These are phyloP conservation scores for Henricia sp. DNA, from an alignment of 53 echinoderm and acorn worm genomes.

Conservation along the genomic window DNA sequence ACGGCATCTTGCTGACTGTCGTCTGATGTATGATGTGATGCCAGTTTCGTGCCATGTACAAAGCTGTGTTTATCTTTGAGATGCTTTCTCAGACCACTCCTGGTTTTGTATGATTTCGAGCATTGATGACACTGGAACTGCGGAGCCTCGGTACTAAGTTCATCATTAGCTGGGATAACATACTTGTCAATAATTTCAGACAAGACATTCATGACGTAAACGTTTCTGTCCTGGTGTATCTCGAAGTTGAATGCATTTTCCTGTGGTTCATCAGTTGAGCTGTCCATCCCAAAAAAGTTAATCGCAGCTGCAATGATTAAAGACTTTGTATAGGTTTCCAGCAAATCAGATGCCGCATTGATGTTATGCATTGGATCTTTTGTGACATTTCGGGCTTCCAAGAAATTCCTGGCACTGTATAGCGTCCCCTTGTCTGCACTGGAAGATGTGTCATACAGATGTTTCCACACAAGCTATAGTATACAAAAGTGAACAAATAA, in stretches of 20 bases:
- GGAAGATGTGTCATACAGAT: slow-evolving; percentile 61
- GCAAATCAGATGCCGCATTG: slow-evolving; percentile 63
- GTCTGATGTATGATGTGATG: neutral
- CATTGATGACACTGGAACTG: slow-evolving; percentile 52
- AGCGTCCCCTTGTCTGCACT: slow-evolving; percentile 64
- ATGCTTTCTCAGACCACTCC: slow-evolving; percentile 55
- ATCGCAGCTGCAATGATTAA: slow-evolving; percentile 66
- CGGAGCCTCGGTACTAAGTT: slow-evolving; percentile 30
- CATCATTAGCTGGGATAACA: slow-evolving; percentile 61
- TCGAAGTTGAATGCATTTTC: slow-evolving; percentile 30
- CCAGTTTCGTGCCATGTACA: neutral
- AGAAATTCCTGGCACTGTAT: slow-evolving; percentile 53
- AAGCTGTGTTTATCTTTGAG: slow-evolving; percentile 38
- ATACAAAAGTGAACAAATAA: no score
- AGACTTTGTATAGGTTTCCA: slow-evolving; percentile 52
- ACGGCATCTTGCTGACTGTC: slow-evolving; percentile 20
- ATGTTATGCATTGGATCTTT: slow-evolving; percentile 63
- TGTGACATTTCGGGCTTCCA: slow-evolving; percentile 64
- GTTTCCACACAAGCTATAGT: slow-evolving; percentile 70
- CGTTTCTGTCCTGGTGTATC: slow-evolving; percentile 32
- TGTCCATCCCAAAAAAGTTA: slow-evolving; percentile 63
- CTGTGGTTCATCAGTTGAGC: slow-evolving; percentile 35
- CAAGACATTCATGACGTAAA: slow-evolving; percentile 39
- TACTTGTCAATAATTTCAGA: slow-evolving; percentile 50
- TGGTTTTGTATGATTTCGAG: slow-evolving; percentile 40